Conservation (phyloP, 2,888 invertebrate genomes). For the Cloeon dipterum region DNA sequence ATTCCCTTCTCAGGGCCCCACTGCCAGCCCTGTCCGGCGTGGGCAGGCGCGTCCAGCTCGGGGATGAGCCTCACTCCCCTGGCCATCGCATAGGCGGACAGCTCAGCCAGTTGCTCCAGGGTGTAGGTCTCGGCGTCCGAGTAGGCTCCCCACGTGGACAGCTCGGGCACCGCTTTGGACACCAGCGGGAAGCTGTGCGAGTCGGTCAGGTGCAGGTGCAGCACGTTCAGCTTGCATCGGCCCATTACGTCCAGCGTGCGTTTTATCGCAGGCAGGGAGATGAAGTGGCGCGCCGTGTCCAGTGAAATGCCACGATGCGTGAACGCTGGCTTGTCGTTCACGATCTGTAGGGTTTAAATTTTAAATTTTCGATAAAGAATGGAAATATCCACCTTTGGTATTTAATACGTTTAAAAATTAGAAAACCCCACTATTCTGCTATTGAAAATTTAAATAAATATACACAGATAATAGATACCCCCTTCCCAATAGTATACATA, state of each 20-base stretch:
- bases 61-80: slow-evolving; percentile 20
- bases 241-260: slow-evolving; percentile 67
- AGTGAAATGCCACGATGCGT: slow-evolving; percentile 53
- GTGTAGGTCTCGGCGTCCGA: slow-evolving; percentile 28
- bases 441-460: too few relatives aligned
- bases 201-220: slow-evolving; percentile 85
- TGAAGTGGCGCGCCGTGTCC: slow-evolving; percentile 74
- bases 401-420: too few relatives aligned
- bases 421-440: too few relatives aligned
- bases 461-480: too few relatives aligned
- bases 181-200: slow-evolving; percentile 81
- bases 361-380: too few relatives aligned
- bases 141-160: slow-evolving; percentile 56
- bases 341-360: not conserved
- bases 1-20: slow-evolving; percentile 19
- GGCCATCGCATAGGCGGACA: slow-evolving; percentile 29
- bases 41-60: slow-evolving; percentile 17
- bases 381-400: too few relatives aligned
- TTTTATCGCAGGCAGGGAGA: slow-evolving; percentile 42
- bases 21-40: slow-evolving; percentile 14
- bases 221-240: slow-evolving; percentile 68
- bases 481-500: too few relatives aligned
- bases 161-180: slow-evolving; percentile 44
- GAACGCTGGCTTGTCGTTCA: slow-evolving; percentile 1
- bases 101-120: slow-evolving; percentile 29